Evolutionary conservation across 2,113 vertebrate species (phyloP).

Genomic region (Pterocles orientalis): DNA sequence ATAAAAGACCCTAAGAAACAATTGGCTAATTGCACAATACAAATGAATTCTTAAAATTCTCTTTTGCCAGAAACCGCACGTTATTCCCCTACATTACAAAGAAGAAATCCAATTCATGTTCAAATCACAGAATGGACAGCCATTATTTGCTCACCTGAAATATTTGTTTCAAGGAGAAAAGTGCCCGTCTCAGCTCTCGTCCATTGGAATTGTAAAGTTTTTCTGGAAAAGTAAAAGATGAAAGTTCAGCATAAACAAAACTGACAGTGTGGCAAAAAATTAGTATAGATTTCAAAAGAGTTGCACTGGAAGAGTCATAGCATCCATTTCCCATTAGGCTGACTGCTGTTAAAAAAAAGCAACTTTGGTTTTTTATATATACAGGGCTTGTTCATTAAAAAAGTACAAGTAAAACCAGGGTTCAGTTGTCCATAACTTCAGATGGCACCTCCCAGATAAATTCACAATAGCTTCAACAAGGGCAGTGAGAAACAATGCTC

Average conservation of each 20-base stretch:
- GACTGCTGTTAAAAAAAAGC: neutral
- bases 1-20: neutral
- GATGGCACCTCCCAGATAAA: neutral
- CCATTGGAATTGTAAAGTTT: constrained; percentile 95
- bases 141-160: constrained; percentile 87
- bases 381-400: neutral
- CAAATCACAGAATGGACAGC: neutral
- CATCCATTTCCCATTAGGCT: neutral
- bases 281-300: neutral
- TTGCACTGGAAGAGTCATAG: neutral
- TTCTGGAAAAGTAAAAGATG: constrained; percentile 77
- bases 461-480: neutral
- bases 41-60: neutral
- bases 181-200: constrained; percentile 92
- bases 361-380: neutral
- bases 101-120: neutral
- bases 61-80: neutral
- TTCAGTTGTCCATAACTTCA: neutral
- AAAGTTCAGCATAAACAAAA: constrained; percentile 12
- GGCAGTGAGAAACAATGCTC: neutral
- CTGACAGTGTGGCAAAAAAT: neutral
- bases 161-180: constrained; percentile 98
- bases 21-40: neutral
- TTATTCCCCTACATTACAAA: neutral
- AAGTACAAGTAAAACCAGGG: neutral